phyloP scores from a whole-genome alignment of 2,888 invertebrate genomes.

The Eilema griseolum region DNA sequence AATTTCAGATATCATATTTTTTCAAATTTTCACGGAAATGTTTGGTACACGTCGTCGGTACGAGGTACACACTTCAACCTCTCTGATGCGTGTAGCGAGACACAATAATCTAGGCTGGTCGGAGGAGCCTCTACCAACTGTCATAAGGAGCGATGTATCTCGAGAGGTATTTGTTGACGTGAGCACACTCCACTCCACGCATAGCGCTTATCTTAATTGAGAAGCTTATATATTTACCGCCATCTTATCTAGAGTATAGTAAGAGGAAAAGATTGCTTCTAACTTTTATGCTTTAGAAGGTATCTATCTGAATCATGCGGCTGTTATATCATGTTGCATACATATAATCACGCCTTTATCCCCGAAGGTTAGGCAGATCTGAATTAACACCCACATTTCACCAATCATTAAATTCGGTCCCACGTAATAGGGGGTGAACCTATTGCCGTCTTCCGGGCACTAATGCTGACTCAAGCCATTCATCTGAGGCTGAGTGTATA shows the following conservation, averaged over 20 bases:
- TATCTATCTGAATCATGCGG: neutral
- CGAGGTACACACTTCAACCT: neutral
- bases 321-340: no score
- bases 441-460: no score
- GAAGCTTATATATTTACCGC: neutral
- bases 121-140: neutral
- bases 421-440: no score
- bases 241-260: neutral
- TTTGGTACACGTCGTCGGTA: neutral
- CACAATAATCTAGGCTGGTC: neutral
- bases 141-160: neutral
- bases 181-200: neutral
- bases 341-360: no score
- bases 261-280: neutral
- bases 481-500: no score
- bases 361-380: no score
- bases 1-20: no score
- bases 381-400: no score
- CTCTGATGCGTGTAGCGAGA: neutral
- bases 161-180: neutral
- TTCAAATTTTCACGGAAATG: neutral
- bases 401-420: no score
- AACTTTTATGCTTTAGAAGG: neutral
- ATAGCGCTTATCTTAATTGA: conserved; percentile 1
- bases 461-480: no score